Conservation (phyloP, 2,113 vertebrate genomes). For the Scalopus aquaticus region DNA sequence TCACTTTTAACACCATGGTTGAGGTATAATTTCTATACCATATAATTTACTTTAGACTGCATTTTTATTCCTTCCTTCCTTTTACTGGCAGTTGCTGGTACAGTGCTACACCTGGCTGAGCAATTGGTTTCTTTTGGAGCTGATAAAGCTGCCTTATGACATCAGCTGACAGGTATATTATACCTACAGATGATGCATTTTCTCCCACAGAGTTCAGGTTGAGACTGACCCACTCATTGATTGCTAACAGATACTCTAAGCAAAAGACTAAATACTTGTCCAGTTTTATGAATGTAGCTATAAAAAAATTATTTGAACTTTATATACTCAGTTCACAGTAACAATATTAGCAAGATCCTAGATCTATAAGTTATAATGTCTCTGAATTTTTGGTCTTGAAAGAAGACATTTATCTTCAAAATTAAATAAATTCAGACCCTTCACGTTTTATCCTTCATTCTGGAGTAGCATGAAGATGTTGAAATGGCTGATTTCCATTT, state of each 20-base stretch:
- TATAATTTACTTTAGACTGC: not conserved
- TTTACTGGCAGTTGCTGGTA: slow-evolving; percentile 44
- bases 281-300: slow-evolving; percentile 19
- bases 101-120: slow-evolving; percentile 27
- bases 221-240: not conserved
- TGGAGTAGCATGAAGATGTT: slow-evolving; percentile 54
- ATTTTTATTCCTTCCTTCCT: slow-evolving; percentile 43
- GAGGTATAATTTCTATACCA: slow-evolving; percentile 7
- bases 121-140: slow-evolving; percentile 26
- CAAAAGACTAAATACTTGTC: slow-evolving; percentile 36
- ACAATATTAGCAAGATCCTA: slow-evolving; percentile 24
- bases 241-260: not conserved
- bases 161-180: slow-evolving; percentile 59
- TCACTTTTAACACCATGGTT: not conserved
- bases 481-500: slow-evolving; percentile 69
- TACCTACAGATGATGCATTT: not conserved
- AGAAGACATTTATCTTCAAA: slow-evolving; percentile 37
- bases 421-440: slow-evolving; percentile 38
- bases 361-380: not conserved
- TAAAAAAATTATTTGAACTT: slow-evolving; percentile 22
- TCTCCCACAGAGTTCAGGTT: slow-evolving; percentile 36
- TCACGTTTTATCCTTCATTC: not conserved
- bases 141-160: slow-evolving; percentile 39
- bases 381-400: slow-evolving; percentile 33
- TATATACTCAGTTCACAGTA: slow-evolving; percentile 50